Evolutionary conservation across 2,797 vertebrate genomes (phyloP).

Genomic region (Potorous gilbertii): DNA sequence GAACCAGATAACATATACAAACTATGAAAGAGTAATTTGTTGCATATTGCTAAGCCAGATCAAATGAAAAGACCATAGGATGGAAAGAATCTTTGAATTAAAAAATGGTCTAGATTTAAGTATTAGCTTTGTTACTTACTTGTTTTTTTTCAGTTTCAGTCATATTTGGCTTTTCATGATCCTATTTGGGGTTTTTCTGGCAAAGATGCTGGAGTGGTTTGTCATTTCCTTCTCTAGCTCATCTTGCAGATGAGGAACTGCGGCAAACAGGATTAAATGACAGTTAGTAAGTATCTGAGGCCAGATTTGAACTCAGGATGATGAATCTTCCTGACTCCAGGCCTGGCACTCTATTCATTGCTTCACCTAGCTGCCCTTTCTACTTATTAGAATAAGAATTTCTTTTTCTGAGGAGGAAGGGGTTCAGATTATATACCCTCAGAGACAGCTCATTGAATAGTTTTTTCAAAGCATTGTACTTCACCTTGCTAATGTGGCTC

Average conservation of each 20-base stretch:
- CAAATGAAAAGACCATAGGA: background rate
- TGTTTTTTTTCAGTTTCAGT: background rate
- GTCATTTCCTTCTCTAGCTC: background rate
- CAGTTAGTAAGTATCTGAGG: background rate
- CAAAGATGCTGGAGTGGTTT: background rate
- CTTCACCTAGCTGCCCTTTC: background rate
- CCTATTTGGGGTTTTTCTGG: background rate
- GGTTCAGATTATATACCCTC: background rate
- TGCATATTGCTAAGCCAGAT: background rate
- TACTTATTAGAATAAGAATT: background rate
- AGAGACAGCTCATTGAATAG: background rate
- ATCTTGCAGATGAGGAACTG: background rate
- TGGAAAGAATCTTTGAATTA: background rate
- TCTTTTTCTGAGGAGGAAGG: background rate
- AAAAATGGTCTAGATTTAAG: background rate
- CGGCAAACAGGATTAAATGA: background rate
- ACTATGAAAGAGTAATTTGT: background rate
- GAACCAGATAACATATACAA: background rate
- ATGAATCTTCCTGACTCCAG: background rate
- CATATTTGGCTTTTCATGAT: background rate
- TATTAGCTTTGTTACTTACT: background rate
- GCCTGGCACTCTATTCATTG: background rate
- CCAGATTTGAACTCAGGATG: background rate
- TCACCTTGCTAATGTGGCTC: slow-evolving; percentile 40
- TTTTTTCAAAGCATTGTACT: slow-evolving; percentile 38